A percentile compares a stretch with the other conserved stretches of the same genome.
phyloP scores from a whole-genome alignment of 2,888 invertebrate species.

The Aromia moschata region DNA sequence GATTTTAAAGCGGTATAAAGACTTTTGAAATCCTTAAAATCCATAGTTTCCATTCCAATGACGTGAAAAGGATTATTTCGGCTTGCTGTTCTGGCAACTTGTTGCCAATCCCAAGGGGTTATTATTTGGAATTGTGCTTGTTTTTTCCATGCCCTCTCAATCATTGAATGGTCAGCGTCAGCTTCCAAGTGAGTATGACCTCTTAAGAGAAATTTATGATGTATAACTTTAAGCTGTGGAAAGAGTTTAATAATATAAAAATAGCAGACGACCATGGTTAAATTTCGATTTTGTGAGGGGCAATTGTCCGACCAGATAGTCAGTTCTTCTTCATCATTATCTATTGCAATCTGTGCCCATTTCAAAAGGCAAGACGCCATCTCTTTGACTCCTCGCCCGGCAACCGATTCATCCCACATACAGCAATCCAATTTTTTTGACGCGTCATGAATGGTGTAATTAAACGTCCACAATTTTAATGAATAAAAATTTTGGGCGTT shows the following conservation, averaged over 20 bases:
- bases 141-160: slow-evolving; percentile 29
- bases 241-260: slow-evolving; percentile 16
- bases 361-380: slow-evolving; percentile 28
- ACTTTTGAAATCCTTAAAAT: slow-evolving; percentile 30
- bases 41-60: slow-evolving; percentile 27
- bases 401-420: slow-evolving; percentile 39
- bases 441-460: slow-evolving; percentile 35
- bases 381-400: slow-evolving; percentile 33
- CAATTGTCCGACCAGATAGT: slow-evolving; percentile 43
- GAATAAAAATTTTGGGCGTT: slow-evolving; percentile 40
- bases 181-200: slow-evolving; percentile 35
- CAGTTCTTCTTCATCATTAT: slow-evolving; percentile 20
- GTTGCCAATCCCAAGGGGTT: slow-evolving; percentile 29
- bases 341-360: slow-evolving; percentile 25
- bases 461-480: slow-evolving; percentile 38
- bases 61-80: slow-evolving; percentile 21
- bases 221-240: slow-evolving; percentile 24
- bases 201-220: slow-evolving; percentile 33
- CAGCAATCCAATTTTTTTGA: slow-evolving; percentile 32
- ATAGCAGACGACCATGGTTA: slow-evolving; percentile 31
- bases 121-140: slow-evolving; percentile 22
- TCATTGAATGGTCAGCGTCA: slow-evolving; percentile 28
- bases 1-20: slow-evolving; percentile 11
- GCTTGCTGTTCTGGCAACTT: slow-evolving; percentile 15
- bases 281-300: slow-evolving; percentile 8